These are phyloP conservation scores for Gymnosoma rotundatum DNA, from an alignment of 2,888 invertebrate species.

Conservation along the genomic window DNA sequence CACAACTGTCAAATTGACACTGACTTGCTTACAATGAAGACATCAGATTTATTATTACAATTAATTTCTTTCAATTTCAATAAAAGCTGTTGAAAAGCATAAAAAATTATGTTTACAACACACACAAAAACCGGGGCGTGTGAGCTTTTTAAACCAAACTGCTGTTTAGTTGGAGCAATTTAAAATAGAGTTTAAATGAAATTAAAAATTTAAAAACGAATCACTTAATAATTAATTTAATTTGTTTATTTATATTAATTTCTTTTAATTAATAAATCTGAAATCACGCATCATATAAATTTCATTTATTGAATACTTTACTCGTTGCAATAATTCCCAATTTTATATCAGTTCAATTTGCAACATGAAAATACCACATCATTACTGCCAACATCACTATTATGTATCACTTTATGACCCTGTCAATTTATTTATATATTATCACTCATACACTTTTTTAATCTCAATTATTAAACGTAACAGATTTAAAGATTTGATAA, in stretches of 20 bases:
- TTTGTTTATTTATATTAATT: neutral
- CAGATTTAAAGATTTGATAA: neutral
- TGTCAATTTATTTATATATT: neutral
- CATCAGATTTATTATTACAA: slow-evolving; percentile 13
- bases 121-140: slow-evolving; percentile 45
- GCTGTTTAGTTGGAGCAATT: no score
- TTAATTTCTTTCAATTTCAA: slow-evolving; percentile 29
- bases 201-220: no score
- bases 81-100: neutral
- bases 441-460: slow-evolving; percentile 7
- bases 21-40: neutral
- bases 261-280: neutral
- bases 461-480: no score
- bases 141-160: neutral
- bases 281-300: neutral
- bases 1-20: slow-evolving; percentile 27
- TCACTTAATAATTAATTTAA: no score
- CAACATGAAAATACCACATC: neutral
- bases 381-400: slow-evolving; percentile 5
- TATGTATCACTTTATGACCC: slow-evolving; percentile 18
- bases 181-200: no score
- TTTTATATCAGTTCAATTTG: slow-evolving; percentile 22
- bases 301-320: neutral
- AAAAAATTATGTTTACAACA: slow-evolving; percentile 14
- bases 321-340: neutral